Evolutionary conservation across 2,797 vertebrate genomes (phyloP), one percentile per base, ranked within the genome.

Genomic region (Cryptoprocta ferox): DNA sequence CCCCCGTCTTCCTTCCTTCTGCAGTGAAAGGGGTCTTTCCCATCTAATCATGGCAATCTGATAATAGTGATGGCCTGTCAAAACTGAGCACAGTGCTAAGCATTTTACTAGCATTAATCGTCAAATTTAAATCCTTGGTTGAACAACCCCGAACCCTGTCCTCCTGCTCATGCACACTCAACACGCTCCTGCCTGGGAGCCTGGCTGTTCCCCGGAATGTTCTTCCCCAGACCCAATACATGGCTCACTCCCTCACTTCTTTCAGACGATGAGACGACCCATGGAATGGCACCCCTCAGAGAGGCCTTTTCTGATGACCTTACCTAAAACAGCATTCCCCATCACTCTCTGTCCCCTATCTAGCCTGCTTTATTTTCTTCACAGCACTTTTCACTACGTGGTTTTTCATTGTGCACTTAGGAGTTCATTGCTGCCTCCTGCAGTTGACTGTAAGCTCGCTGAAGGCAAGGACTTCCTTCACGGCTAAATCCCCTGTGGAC

Each of bases 391-490:
- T 83, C 53, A 28, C 16, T 50, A 45, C 6, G 4, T 65, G 11
- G 11, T 83, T 78, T 53, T 87, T 93, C 50, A 53, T 89, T 82
- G 76, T 61, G 68, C 35, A 84, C 50, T 78, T 93, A 45, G 56
- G 39, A 73, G 15, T 87, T 88, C 59, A 79, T 84, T 75, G 70
- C 8, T 61, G 0, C 87, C 70, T 85, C 56, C 28, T 16, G 3
- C 50, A 63, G 18, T 91, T 2, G 5, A 89, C 86, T 75, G 3
- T 63, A 85, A 78, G 50, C 50, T 95, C 35, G 42, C 42, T 24
- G 82, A 93, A 83, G 83, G 42, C 66, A 95, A 39, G 80, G 24
- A 81, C 53, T 93, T 86, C 80, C 35, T 84, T 95, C 59, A 81
- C 0, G 32, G 7, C 9, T 86, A 68, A 71, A 48, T 91, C 5